phyloP scores from a whole-genome alignment of 2,113 vertebrate species.

The Calyptommatus sinebrachiatus region DNA sequence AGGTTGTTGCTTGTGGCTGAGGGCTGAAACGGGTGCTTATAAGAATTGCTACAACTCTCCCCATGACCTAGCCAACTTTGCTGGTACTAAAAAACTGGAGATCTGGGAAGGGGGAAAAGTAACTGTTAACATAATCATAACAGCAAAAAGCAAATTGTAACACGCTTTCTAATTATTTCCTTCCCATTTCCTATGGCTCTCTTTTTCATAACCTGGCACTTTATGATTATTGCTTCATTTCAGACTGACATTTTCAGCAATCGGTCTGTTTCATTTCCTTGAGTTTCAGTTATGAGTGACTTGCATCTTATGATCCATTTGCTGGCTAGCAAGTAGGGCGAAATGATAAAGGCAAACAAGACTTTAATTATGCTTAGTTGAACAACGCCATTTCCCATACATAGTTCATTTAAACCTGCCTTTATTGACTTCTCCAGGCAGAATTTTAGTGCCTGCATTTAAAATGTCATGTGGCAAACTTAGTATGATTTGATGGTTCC shows the following conservation, averaged over 20 bases:
- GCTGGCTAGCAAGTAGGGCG: slow-evolving; percentile 22
- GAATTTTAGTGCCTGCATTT: background rate
- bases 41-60: slow-evolving; percentile 43
- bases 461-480: background rate
- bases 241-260: slow-evolving; percentile 59
- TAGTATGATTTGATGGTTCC: background rate
- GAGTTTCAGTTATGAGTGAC: slow-evolving; percentile 30
- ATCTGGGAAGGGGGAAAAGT: slow-evolving; percentile 37
- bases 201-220: slow-evolving; percentile 52
- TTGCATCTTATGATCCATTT: slow-evolving; percentile 20
- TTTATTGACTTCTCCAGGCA: background rate
- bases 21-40: slow-evolving; percentile 38
- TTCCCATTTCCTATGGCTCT: slow-evolving; percentile 63
- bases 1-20: slow-evolving; percentile 31
- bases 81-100: slow-evolving; percentile 8
- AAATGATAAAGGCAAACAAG: slow-evolving; percentile 11
- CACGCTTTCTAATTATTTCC: slow-evolving; percentile 65
- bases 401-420: background rate
- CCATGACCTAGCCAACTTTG: slow-evolving; percentile 21
- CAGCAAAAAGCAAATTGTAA: slow-evolving; percentile 52
- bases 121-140: slow-evolving; percentile 53
- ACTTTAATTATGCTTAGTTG: slow-evolving; percentile 9
- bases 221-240: slow-evolving; percentile 54
- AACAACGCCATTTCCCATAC: background rate
- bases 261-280: slow-evolving; percentile 59